A percentile compares a stretch with the other conserved stretches of the same genome.
Conservation (phyloP, 2,888 invertebrate genomes). For the Adelphocoris suturalis region DNA sequence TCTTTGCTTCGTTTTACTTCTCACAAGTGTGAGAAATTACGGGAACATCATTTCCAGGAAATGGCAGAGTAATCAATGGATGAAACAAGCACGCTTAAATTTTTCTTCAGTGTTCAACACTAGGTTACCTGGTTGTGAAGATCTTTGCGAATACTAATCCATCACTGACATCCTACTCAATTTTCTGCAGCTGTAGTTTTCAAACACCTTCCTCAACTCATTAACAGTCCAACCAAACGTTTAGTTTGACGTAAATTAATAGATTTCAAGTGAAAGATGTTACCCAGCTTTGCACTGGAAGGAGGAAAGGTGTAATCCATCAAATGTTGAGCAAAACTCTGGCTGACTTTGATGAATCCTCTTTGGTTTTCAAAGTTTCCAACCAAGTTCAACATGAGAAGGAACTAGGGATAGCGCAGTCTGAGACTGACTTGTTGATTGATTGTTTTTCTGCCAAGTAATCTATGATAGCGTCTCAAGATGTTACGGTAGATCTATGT, state of each 20-base stretch:
- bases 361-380: conserved; percentile 63
- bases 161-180: background rate
- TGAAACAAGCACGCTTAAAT: no score
- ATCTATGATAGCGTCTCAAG: conserved; percentile 13
- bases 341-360: conserved; percentile 67
- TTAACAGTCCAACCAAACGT: background rate
- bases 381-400: conserved; percentile 43
- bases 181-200: background rate
- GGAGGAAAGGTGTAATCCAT: conserved; percentile 56
- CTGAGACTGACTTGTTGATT: conserved; percentile 65
- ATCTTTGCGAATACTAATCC: background rate
- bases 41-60: no score
- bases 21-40: no score
- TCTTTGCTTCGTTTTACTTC: no score
- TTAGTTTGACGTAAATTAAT: conserved; percentile 58
- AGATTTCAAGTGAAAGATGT: conserved; percentile 56
- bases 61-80: no score
- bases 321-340: conserved; percentile 44
- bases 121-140: no score
- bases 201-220: conserved; percentile 6
- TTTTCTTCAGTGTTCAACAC: no score
- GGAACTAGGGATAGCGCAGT: conserved; percentile 18
- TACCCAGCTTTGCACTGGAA: conserved; percentile 6
- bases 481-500: background rate
- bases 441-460: conserved; percentile 40